Percentiles rank a stretch among this genome's conserved stretches.
These are phyloP conservation scores for Zaprionus bogoriensis DNA, from an alignment of 2,888 invertebrate genomes.

Conservation along the genomic window DNA sequence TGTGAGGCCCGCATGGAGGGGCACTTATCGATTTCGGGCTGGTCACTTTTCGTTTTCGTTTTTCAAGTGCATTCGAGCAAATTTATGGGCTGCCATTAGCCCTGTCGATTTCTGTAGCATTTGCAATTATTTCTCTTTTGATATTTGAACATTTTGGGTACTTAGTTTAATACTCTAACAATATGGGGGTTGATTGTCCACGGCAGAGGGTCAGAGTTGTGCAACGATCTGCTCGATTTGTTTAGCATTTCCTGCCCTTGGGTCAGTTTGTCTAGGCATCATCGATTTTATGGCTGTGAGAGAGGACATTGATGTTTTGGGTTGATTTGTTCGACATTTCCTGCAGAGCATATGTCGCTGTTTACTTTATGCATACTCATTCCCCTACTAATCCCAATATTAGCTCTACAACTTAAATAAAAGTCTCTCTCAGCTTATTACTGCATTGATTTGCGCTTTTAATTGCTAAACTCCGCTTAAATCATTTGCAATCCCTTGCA, in stretches of 20 bases:
- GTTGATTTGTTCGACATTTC: not conserved
- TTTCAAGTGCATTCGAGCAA: constrained; percentile 53
- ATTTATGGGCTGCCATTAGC: constrained; percentile 59
- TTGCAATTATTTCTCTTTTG: constrained; percentile 57
- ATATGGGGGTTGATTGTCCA: constrained; percentile 34
- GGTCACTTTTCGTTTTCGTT: constrained; percentile 30
- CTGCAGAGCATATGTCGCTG: not conserved
- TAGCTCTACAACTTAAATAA: not conserved
- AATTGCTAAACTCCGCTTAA: constrained; percentile 14
- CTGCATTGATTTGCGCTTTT: constrained; percentile 18
- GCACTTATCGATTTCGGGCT: constrained; percentile 40
- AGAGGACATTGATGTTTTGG: too few relatives aligned
- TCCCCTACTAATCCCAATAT: not conserved
- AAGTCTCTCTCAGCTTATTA: not conserved
- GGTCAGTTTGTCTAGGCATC: not conserved
- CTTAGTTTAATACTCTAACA: constrained; percentile 5
- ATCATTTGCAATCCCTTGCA: constrained; percentile 13
- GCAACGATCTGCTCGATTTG: constrained; percentile 56
- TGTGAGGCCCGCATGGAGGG: constrained; percentile 42
- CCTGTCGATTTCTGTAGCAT: constrained; percentile 51
- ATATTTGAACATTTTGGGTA: constrained; percentile 14
- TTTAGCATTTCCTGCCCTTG: constrained; percentile 47
- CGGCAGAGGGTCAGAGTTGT: constrained; percentile 30
- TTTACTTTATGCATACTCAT: not conserved
- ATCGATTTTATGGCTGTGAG: constrained; percentile 1